These are phyloP conservation scores for Sycophila texana DNA, from an alignment of 2,888 invertebrate genomes.

Conservation along the genomic window DNA sequence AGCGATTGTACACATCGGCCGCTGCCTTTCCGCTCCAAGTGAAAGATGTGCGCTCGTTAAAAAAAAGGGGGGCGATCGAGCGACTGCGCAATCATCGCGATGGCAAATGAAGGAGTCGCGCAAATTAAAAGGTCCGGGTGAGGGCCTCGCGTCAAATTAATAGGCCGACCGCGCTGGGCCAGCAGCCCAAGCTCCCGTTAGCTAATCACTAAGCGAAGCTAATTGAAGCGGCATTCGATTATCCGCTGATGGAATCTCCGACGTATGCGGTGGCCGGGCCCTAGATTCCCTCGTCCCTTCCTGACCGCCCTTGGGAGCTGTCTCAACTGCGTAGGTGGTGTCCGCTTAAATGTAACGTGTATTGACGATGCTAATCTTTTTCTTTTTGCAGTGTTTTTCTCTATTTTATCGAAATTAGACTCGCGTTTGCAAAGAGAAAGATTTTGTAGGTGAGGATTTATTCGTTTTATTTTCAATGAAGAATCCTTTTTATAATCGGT, in stretches of 20 bases:
- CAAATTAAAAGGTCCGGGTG: conserved; percentile 29
- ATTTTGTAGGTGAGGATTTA: no score
- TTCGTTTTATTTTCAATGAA: no score
- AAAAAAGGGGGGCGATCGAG: neutral
- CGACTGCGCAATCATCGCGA: conserved; percentile 11
- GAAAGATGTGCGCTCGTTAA: neutral
- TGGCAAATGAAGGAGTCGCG: conserved; percentile 5
- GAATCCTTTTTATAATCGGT: no score
- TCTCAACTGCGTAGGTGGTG: neutral
- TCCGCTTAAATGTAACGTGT: no score
- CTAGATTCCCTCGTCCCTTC: no score
- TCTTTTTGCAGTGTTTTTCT: no score
- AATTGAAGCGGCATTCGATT: conserved; percentile 72
- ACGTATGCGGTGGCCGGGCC: conserved; percentile 57
- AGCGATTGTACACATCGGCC: conserved; percentile 12
- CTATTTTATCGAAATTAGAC: no score
- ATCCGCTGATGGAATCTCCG: conserved; percentile 69
- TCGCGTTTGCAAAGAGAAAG: no score
- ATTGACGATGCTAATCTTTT: no score
- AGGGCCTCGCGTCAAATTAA: conserved; percentile 32
- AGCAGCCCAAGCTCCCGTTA: conserved; percentile 47
- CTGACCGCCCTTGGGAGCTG: conserved; percentile 4
- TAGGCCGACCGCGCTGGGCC: conserved; percentile 24
- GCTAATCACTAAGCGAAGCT: conserved; percentile 70
- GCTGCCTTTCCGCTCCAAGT: neutral